Evolutionary conservation across 1,140 invertebrate species (phyloP), one percentile per base, ranked within the genome.

Genomic region (Varroa destructor): DNA sequence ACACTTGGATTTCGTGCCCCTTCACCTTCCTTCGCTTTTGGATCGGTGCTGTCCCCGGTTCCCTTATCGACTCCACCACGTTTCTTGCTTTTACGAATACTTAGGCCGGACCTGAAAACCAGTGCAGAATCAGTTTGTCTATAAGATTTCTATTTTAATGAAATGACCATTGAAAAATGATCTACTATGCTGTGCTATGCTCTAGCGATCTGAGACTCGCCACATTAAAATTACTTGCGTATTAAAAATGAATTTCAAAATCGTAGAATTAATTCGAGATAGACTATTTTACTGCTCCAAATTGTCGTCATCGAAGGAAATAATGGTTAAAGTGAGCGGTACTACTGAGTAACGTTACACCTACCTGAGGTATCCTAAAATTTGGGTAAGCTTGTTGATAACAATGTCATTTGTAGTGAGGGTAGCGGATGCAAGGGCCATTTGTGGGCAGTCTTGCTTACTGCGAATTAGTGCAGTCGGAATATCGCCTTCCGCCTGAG

Each of bases 321-420:
- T 25, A 25, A 25, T 25, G 25, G 25, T 25, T 25, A 10, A 56
- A n/a, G 55, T 10, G 10, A 56, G 55, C n/a, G 55, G 55, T 56
- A 10, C 10, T 10, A 56, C 55, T n/a, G 79, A 80, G 73, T 80
- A 51, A 51, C 46, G 4, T 51, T 79, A 2, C 10, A 37, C 61
- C 46, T 37, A 67, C 55, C 95, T 82, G 10, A 99, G 80, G 76
- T 99, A 97, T 0, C 91, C 93, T 46, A 99, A 82, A 78, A 99
- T 97, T 80, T 99, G 93, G 0, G 93, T 91, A 6, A 99, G 79
- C 80, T 99, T 99, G 78, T 97, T 95, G 71, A 99, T 91, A 0
- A 97, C 91, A 73, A 86, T 94, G 76, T 97, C 93, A 78, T 97
- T 95, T 14, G 91, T 95, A 4, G 89, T 92, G 8, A 93, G 79